Evolutionary conservation across 2,113 vertebrate species (phyloP).

Genomic region (Jaculus jaculus): DNA sequence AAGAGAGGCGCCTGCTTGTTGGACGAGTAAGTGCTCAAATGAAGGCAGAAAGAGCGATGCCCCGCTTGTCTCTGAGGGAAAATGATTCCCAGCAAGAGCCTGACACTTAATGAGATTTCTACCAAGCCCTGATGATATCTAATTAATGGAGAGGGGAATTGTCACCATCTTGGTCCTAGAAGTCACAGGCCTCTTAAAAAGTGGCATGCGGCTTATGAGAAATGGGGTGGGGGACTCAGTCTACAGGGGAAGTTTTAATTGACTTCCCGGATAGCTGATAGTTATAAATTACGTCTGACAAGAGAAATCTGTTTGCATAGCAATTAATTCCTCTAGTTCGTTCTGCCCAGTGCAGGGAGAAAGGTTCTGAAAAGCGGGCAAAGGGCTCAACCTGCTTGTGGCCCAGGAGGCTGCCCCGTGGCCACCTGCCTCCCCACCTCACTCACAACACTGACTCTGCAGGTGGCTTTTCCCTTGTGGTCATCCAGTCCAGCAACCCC

Average conservation of each 20-base stretch:
- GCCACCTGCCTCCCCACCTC: not conserved
- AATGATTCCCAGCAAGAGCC: not conserved
- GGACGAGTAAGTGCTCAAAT: not conserved
- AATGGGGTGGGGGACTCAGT: not conserved
- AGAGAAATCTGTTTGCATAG: constrained; percentile 46
- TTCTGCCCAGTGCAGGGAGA: not conserved
- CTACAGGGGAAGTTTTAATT: constrained; percentile 34
- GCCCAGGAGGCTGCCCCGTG: rapidly evolving
- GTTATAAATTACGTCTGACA: constrained; percentile 55
- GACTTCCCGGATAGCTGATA: constrained; percentile 56
- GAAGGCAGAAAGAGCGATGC: not conserved
- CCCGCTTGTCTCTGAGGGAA: constrained; percentile 21
- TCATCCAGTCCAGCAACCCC: not conserved
- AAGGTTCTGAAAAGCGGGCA: not conserved
- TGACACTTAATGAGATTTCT: constrained; percentile 3
- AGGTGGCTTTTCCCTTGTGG: not conserved
- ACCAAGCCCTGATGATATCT: not conserved
- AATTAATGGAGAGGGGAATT: not conserved
- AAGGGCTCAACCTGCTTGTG: not conserved
- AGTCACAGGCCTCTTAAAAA: not conserved
- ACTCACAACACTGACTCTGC: not conserved
- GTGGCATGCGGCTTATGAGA: rapidly evolving
- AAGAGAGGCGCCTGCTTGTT: not conserved
- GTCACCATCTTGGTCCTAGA: not conserved
- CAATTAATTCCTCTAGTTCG: constrained; percentile 34